phyloP scores from a whole-genome alignment of 2,797 vertebrate genomes.

The Hippoglossus hippoglossus region DNA sequence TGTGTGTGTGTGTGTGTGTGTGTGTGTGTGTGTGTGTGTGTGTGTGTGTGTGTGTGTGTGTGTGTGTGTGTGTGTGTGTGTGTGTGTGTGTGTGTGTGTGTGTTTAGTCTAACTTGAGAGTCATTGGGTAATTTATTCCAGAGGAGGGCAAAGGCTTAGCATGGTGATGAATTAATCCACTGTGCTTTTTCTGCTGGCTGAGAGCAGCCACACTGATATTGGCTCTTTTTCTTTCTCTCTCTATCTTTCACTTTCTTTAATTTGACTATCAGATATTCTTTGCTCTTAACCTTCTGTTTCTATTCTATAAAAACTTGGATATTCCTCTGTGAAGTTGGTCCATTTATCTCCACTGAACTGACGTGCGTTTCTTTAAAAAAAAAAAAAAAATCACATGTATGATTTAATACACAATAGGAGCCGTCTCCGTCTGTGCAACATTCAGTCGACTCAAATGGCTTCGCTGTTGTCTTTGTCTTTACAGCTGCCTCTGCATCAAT shows the following conservation, averaged over 20 bases:
- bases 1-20: too few relatives aligned
- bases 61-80: too few relatives aligned
- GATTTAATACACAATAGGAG: conserved; percentile 35
- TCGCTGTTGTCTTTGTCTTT: conserved; percentile 63
- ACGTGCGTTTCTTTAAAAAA: conserved; percentile 10
- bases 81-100: too few relatives aligned
- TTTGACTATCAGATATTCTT: conserved; percentile 33
- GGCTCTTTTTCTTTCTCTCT: conserved; percentile 38
- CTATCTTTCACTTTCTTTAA: conserved; percentile 36
- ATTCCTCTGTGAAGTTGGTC: conserved; percentile 8
- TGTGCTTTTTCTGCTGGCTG: conserved; percentile 75
- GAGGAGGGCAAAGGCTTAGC: conserved; percentile 77
- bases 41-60: too few relatives aligned
- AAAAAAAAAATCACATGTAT: conserved; percentile 5
- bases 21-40: too few relatives aligned
- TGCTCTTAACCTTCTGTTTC: background rate
- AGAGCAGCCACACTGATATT: conserved; percentile 69
- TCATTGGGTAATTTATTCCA: conserved; percentile 83
- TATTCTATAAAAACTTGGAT: background rate
- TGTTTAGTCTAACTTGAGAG: conserved; percentile 77
- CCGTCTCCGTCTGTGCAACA: conserved; percentile 26
- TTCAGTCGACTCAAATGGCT: conserved; percentile 43
- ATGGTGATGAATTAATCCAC: conserved; percentile 83
- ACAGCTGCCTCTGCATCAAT: conserved; percentile 67
- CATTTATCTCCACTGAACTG: background rate